Evolutionary conservation across 1,140 invertebrate genomes (phyloP), one percentile per base, ranked within the genome.

Genomic region (Palaemon carinicauda): DNA sequence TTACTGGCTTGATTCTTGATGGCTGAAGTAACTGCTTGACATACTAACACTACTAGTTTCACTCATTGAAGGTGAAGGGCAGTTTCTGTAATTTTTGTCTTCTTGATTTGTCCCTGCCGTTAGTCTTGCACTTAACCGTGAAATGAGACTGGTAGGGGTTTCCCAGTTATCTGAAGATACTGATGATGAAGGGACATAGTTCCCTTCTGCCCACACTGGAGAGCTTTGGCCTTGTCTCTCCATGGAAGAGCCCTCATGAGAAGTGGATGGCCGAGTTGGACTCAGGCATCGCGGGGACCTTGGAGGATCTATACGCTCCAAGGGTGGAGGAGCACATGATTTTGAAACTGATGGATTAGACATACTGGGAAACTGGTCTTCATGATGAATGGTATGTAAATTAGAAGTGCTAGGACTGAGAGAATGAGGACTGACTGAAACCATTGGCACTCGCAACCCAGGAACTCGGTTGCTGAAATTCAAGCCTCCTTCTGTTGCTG

Each of bases 81-180:
- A 80, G 27, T 53, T 79, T 21, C 29, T 33, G 50, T 73, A 50
- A n/a, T 33, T 50, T 51, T 21, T 50, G 24, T 31, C 54, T 71
- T 54, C 53, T 71, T 75, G 53, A 41, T 31, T 60, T 15, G 81
- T 73, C 31, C 51, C 29, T 17, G 77, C 60, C 29, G 83, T 86
- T 31, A 86, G 21, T n/a, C 83, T 78, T 24, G 83, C 83, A 71
- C 77, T 86, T 14, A 86, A n/a, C 24, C 83, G 83, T 51, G 83
- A 86, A 24, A 86, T 86, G 19, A 86, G 83, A 65, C 83, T 86
- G 9, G 75, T 86, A 7, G 82, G 82, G 12, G 82, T 85, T 24
- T 85, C 82, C 75, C 82, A 79, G 41, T 29, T 54, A 19, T 79
- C 54, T 19, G 12, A 73, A 17, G 54, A 29, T 12, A 14, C 65